Percentiles rank a stretch among this genome's conserved stretches.
phyloP scores from a whole-genome alignment of 2,797 vertebrate genomes.

The Scarus forsteni region DNA sequence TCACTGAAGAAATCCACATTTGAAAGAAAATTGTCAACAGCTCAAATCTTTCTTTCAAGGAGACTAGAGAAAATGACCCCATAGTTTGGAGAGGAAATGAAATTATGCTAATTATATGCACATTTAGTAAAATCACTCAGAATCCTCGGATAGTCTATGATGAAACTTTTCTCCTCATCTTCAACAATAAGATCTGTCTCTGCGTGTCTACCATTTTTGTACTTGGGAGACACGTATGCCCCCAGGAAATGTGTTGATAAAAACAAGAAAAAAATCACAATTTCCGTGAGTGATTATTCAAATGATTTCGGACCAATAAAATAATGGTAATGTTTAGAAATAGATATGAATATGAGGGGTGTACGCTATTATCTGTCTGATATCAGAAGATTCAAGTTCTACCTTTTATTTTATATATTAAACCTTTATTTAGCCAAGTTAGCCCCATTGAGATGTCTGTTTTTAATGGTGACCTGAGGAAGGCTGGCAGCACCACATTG shows the following conservation, averaged over 20 bases:
- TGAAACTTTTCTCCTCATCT: slow-evolving; percentile 37
- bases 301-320: neutral
- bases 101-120: slow-evolving; percentile 78
- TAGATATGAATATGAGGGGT: neutral
- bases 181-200: neutral
- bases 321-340: neutral
- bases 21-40: slow-evolving; percentile 78
- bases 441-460: no score
- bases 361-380: no score
- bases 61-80: slow-evolving; percentile 71
- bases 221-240: slow-evolving; percentile 6
- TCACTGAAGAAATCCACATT: slow-evolving; percentile 83
- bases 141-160: slow-evolving; percentile 47
- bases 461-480: no score
- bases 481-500: no score
- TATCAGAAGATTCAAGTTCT: no score
- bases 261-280: no score
- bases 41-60: slow-evolving; percentile 70
- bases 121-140: slow-evolving; percentile 53
- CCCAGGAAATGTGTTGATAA: neutral
- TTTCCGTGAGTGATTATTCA: no score
- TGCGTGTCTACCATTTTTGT: slow-evolving; percentile 12
- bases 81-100: slow-evolving; percentile 73
- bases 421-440: no score
- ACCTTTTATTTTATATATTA: no score